Percentiles rank a stretch among this genome's conserved stretches.
phyloP scores from a whole-genome alignment of 2,888 invertebrate genomes.

The Scaptomyza caliginosa region DNA sequence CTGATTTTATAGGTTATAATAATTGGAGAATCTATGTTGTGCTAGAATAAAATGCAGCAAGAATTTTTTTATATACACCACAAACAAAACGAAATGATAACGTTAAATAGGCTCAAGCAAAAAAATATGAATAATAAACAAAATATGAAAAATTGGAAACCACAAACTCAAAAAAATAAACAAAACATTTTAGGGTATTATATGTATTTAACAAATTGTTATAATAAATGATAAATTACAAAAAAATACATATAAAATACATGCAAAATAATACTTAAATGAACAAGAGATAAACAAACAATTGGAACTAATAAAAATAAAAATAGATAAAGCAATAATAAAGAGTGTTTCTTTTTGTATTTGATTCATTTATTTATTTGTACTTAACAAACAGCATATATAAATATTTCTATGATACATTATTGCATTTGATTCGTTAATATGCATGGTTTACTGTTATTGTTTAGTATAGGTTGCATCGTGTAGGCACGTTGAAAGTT shows the following conservation, averaged over 20 bases:
- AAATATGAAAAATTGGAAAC: not conserved
- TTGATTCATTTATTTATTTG: not conserved
- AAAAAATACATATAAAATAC: conserved; percentile 34
- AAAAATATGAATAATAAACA: not conserved
- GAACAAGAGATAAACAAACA: conserved; percentile 22
- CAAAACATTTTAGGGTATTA: conserved; percentile 22
- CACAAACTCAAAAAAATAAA: conserved; percentile 14
- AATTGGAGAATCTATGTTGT: conserved; percentile 45
- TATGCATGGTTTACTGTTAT: not conserved
- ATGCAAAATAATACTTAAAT: conserved; percentile 6
- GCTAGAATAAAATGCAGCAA: conserved; percentile 26
- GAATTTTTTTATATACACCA: conserved; percentile 17
- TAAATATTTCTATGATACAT: conserved; percentile 23
- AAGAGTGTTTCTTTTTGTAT: conserved; percentile 10
- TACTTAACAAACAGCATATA: not conserved
- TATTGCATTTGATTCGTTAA: not conserved
- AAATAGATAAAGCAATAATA: conserved; percentile 20
- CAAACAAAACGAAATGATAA: conserved; percentile 4
- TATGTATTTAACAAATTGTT: conserved; percentile 28
- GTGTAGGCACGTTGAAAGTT: conserved; percentile 67
- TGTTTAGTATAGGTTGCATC: conserved; percentile 21
- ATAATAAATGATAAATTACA: conserved; percentile 10
- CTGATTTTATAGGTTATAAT: conserved; percentile 55
- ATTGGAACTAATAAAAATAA: conserved; percentile 37
- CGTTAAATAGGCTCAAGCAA: conserved; percentile 34